Evolutionary conservation across 1,140 invertebrate genomes (phyloP), one percentile per base, ranked within the genome.

Genomic region (Hylyphantes graminicola): DNA sequence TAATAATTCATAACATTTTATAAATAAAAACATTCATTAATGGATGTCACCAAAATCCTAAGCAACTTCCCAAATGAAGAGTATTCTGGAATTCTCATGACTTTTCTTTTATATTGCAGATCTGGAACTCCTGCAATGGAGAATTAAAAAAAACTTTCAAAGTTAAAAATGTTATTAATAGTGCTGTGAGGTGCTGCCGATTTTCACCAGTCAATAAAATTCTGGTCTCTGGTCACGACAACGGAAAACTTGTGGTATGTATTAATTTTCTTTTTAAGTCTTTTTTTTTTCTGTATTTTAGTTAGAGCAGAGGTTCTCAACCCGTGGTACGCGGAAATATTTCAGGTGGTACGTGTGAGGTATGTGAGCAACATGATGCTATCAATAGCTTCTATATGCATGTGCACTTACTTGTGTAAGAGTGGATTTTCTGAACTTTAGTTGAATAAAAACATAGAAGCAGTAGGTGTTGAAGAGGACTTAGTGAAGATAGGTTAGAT

Each of bases 211-310:
- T 9, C 17, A 12, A 6, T 17, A 1, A 76, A 51, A 2, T 63
- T 61, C 51, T 76, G 48, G 53, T 76, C 7, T 11, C 35, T 13
- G 74, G 74, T 2, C 7, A 59, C 12, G 74, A 76, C 53, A 63
- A 61, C 63, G 74, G 74, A 6, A 53, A 76, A 61, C 7, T 76
- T 64, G 15, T 51, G 35, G 74, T 76, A 64, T 48, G 74, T 76
- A 50, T 61, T 75, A 12, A 75, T 9, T 75, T 61, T n/a, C 11
- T 35, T 48, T 35, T 35, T 75, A 9, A 11, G 11, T 3, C 17
- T 50, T 11, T 65, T 12, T 21, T 4, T n/a, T 65, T 0, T 65
- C 19, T 9, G 5, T 59, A 7, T 59, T 70, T 51, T 35, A 2
- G 35, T 35, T 35, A n/a, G n/a, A n/a, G n/a, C n/a, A n/a, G n/a